phyloP scores from a whole-genome alignment of 1,140 invertebrate genomes.

The Philaenus spumarius region DNA sequence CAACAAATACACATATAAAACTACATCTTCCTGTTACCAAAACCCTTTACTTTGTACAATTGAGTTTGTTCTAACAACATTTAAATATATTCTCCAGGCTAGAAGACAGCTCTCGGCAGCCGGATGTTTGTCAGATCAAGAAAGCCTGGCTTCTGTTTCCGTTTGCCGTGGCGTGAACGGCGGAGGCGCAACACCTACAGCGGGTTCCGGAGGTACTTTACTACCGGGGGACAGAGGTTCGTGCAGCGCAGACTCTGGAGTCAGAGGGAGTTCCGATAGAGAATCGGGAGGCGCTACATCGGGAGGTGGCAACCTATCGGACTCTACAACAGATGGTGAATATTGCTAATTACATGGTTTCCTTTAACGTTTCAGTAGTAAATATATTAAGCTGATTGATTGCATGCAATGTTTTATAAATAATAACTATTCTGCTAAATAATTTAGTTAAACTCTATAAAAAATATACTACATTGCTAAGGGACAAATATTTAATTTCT shows the following conservation, averaged over 20 bases:
- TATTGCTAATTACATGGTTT: too few relatives aligned
- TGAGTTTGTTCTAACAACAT: too few relatives aligned
- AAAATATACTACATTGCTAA: too few relatives aligned
- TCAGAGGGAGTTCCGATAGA: constrained; percentile 71
- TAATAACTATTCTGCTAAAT: too few relatives aligned
- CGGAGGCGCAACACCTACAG: constrained; percentile 40
- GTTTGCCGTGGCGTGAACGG: constrained; percentile 33
- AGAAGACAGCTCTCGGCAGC: constrained; percentile 59
- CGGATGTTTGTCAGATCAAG: constrained; percentile 66
- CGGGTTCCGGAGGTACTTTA: constrained; percentile 35
- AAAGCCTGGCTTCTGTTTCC: constrained; percentile 55
- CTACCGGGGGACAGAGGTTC: constrained; percentile 65
- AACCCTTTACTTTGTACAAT: too few relatives aligned
- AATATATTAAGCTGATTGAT: too few relatives aligned
- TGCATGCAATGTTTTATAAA: too few relatives aligned
- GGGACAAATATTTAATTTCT: too few relatives aligned
- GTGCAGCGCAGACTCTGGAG: constrained; percentile 80
- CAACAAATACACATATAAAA: too few relatives aligned
- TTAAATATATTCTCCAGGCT: constrained; percentile 43
- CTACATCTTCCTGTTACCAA: too few relatives aligned
- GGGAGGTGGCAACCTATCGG: constrained; percentile 64
- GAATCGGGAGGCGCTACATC: constrained; percentile 65
- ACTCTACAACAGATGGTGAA: constrained; percentile 67
- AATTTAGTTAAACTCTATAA: too few relatives aligned
- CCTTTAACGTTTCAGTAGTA: too few relatives aligned